Conservation (phyloP, 2,797 vertebrate genomes). For the Mus spretus region DNA sequence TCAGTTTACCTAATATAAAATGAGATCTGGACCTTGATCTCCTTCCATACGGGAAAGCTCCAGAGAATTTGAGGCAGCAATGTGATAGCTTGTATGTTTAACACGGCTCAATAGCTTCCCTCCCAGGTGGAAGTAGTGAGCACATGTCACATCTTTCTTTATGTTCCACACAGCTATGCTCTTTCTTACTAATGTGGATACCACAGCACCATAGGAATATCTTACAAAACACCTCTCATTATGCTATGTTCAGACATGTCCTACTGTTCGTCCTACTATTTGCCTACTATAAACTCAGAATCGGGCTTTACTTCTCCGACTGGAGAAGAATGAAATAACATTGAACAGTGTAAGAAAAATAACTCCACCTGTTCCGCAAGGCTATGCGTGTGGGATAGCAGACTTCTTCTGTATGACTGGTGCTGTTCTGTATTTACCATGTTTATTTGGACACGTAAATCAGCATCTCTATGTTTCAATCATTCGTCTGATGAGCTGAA, state of each 20-base stretch:
- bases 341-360: not conserved
- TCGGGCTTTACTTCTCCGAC: not conserved
- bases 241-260: not conserved
- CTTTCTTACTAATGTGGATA: not conserved
- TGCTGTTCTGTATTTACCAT: not conserved
- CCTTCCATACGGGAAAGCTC: not conserved
- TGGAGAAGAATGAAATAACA: not conserved
- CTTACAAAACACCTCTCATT: not conserved
- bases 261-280: not conserved
- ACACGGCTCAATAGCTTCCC: not conserved
- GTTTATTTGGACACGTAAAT: not conserved
- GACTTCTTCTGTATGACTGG: not conserved
- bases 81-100: not conserved
- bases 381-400: no score
- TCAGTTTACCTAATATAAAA: conserved; percentile 40
- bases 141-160: not conserved
- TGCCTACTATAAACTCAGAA: not conserved
- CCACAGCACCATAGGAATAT: not conserved
- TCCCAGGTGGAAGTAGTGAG: not conserved
- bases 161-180: not conserved
- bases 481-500: not conserved
- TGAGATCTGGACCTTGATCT: not conserved
- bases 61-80: not conserved
- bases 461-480: not conserved
- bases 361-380: not conserved